Evolutionary conservation across 35 echinoderm and acorn worm species (phyloP).

Genomic region (Apostichopus parvimensis): DNA sequence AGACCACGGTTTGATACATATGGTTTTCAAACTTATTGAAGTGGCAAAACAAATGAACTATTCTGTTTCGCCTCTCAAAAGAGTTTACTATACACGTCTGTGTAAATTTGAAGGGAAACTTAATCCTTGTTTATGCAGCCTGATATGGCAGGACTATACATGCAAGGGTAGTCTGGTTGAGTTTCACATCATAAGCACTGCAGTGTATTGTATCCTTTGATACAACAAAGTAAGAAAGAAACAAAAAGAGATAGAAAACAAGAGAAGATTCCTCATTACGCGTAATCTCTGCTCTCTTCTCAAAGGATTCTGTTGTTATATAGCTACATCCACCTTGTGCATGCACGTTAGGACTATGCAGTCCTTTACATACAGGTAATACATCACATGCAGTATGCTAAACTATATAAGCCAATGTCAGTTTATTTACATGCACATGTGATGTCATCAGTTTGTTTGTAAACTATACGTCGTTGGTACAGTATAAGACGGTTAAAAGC

Average conservation of each 20-base stretch:
- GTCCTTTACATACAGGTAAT: too few relatives aligned
- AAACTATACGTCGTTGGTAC: neutral
- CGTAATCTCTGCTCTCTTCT: too few relatives aligned
- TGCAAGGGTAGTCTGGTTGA: neutral
- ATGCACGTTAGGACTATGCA: too few relatives aligned
- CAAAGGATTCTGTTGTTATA: too few relatives aligned
- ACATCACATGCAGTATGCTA: too few relatives aligned
- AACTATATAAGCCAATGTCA: neutral
- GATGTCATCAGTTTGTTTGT: conserved; percentile 7
- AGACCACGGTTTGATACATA: too few relatives aligned
- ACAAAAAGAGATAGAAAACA: too few relatives aligned
- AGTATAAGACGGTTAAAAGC: neutral
- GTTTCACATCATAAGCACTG: too few relatives aligned
- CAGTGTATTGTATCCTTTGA: too few relatives aligned
- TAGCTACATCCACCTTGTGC: too few relatives aligned
- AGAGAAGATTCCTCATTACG: too few relatives aligned
- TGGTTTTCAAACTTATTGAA: conserved; percentile 1
- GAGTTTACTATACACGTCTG: neutral
- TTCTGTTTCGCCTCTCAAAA: neutral
- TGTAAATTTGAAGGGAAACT: neutral
- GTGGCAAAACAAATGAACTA: conserved; percentile 38
- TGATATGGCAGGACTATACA: neutral
- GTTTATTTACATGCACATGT: conserved; percentile 1
- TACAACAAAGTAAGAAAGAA: too few relatives aligned
- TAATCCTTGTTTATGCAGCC: conserved; percentile 22